Conservation (phyloP, 2,797 vertebrate genomes). For the Diglossa cyanea region DNA sequence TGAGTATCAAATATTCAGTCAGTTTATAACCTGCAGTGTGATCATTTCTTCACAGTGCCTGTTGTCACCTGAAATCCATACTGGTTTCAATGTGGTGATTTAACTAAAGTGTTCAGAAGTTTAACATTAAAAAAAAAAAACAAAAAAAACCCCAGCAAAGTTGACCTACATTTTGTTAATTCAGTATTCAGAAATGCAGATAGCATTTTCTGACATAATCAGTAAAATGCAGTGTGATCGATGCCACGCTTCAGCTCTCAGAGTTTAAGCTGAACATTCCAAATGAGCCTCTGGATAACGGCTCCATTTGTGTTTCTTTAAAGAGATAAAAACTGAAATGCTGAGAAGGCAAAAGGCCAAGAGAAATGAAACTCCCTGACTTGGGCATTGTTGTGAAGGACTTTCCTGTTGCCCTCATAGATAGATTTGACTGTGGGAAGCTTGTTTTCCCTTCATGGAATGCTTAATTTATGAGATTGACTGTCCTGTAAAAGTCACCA, state of each 20-base stretch:
- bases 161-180: slow-evolving; percentile 29
- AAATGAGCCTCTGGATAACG: neutral
- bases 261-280: neutral
- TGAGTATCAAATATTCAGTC: neutral
- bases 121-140: neutral
- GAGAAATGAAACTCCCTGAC: neutral
- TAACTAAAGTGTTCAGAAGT: neutral
- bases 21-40: neutral
- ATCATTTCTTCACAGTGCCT: accelerated
- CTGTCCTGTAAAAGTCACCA: neutral
- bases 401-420: accelerated
- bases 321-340: neutral
- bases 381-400: neutral
- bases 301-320: neutral
- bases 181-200: slow-evolving; percentile 35
- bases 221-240: neutral
- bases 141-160: neutral
- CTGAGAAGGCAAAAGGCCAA: neutral
- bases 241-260: neutral
- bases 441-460: neutral
- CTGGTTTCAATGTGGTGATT: neutral
- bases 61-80: neutral
- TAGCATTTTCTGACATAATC: neutral
- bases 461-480: neutral
- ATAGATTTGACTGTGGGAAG: neutral